A percentile compares a stretch with the other conserved stretches of the same genome.
phyloP scores from a whole-genome alignment of 1,140 invertebrate genomes.

The Microplitis demolitor region DNA sequence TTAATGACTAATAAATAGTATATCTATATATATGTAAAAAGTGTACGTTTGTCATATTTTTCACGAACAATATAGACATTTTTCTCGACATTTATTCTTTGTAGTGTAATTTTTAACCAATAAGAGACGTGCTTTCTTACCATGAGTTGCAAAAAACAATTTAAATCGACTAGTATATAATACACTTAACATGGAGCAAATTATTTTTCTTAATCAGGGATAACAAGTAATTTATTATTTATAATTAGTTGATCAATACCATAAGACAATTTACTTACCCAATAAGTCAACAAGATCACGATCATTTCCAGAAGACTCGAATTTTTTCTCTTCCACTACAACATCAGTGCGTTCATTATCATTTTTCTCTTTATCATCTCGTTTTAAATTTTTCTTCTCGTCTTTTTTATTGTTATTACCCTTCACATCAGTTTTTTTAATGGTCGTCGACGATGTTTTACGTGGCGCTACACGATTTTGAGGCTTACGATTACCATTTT shows the following conservation, averaged over 20 bases:
- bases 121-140: too few species aligned
- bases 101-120: too few species aligned
- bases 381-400: constrained; percentile 65
- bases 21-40: too few species aligned
- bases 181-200: too few species aligned
- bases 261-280: constrained; percentile 58
- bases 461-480: constrained; percentile 54
- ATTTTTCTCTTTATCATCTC: constrained; percentile 59
- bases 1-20: too few species aligned
- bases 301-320: constrained; percentile 89
- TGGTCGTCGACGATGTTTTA: constrained; percentile 49
- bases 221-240: neutral
- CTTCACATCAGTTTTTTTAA: constrained; percentile 56
- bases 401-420: constrained; percentile 56
- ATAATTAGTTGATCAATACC: neutral
- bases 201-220: too few species aligned
- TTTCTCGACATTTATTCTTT: too few species aligned
- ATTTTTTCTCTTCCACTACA: constrained; percentile 83
- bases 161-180: too few species aligned
- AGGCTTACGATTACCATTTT: constrained; percentile 59
- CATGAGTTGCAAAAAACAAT: too few species aligned
- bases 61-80: too few species aligned
- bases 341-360: constrained; percentile 73
- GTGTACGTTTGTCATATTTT: too few species aligned
- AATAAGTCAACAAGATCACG: constrained; percentile 93